Evolutionary conservation across 2,797 vertebrate species (phyloP).

Genomic region (Delichon dasypus): DNA sequence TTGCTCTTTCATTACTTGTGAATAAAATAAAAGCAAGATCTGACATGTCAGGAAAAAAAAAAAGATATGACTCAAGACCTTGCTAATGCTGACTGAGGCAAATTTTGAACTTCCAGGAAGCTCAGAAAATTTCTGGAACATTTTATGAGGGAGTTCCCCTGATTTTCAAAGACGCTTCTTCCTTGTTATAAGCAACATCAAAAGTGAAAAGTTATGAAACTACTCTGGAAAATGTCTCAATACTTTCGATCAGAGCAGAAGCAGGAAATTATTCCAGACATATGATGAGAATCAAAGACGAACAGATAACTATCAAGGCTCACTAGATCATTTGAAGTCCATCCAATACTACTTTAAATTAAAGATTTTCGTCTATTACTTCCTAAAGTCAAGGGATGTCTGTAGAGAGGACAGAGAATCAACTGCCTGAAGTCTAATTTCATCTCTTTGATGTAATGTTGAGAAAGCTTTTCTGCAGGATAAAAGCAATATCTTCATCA

Average conservation of each 20-base stretch:
- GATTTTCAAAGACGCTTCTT: slow-evolving; percentile 21
- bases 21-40: neutral
- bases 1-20: neutral
- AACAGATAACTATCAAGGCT: slow-evolving; percentile 33
- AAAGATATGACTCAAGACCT: neutral
- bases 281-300: slow-evolving; percentile 3
- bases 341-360: slow-evolving; percentile 11
- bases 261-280: slow-evolving; percentile 1
- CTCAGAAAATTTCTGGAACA: neutral
- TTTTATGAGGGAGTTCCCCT: slow-evolving; percentile 24
- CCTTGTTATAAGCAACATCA: neutral
- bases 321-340: slow-evolving; percentile 30
- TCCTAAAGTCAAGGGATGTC: neutral
- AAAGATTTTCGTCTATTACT: slow-evolving; percentile 10
- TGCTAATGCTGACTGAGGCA: neutral
- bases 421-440: slow-evolving; percentile 2
- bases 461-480: neutral
- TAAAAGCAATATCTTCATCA: neutral
- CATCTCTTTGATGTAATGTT: neutral
- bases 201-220: slow-evolving; percentile 11
- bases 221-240: slow-evolving; percentile 18
- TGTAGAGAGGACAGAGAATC: neutral
- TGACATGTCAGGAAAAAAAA: neutral
- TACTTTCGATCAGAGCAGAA: neutral
- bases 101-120: slow-evolving; percentile 36